phyloP scores from a whole-genome alignment of 2,888 invertebrate genomes.

The Sthenelais limicola region DNA sequence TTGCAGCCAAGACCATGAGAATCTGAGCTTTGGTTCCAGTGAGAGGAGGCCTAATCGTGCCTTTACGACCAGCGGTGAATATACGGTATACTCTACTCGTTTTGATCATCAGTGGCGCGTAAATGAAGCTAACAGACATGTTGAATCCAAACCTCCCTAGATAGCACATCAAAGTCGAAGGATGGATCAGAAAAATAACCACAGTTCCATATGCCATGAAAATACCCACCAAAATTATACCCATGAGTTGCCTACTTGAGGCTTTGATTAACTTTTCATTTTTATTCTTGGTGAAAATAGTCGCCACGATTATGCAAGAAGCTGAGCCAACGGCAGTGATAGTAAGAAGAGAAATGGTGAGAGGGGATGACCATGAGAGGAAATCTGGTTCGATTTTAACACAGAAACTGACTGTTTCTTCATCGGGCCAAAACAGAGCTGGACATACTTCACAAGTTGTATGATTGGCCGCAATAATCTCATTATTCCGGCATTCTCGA shows the following conservation, averaged over 20 bases:
- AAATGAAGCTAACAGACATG: constrained; percentile 52
- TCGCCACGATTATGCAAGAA: background rate
- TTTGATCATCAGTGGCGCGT: constrained; percentile 55
- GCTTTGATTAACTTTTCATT: constrained; percentile 44
- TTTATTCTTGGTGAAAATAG: constrained; percentile 27
- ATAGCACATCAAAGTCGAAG: too few species aligned
- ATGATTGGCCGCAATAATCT: constrained; percentile 41
- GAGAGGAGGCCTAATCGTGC: constrained; percentile 48
- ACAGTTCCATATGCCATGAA: too few species aligned
- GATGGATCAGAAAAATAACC: too few species aligned
- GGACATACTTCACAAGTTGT: constrained; percentile 48
- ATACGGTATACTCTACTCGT: constrained; percentile 54
- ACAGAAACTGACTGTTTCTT: constrained; percentile 11
- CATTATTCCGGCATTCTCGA: constrained; percentile 47
- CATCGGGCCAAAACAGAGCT: constrained; percentile 45
- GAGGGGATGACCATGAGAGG: constrained; percentile 20
- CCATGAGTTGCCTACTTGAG: constrained; percentile 44
- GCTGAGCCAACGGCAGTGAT: background rate
- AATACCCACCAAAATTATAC: constrained; percentile 47
- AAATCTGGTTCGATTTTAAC: constrained; percentile 41
- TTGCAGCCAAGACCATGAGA: constrained; percentile 41
- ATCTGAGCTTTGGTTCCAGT: constrained; percentile 51
- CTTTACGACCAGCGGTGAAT: constrained; percentile 51
- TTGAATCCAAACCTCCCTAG: constrained; percentile 51
- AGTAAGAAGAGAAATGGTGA: background rate